Base-by-base conservation (phyloP, 2,797 vertebrate genomes). In the Crax fasciolata region DNA sequence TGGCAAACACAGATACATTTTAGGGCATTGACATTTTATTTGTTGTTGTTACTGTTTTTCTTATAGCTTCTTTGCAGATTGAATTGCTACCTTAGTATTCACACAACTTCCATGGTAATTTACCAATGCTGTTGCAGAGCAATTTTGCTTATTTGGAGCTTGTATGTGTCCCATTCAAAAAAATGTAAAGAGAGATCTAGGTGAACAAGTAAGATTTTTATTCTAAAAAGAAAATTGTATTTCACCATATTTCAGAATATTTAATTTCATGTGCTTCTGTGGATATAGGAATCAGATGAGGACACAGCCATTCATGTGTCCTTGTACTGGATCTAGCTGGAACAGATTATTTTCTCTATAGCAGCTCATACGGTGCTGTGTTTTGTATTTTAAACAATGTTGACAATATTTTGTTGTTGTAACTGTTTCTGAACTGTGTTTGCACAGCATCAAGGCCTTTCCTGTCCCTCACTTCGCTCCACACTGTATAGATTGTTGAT, bases 1-100 rank as follows among this genome's bases (percentile, higher is more conserved):
- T 87, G 66, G 84, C 75, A 87, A 27, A 48, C 49, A 70, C 19
- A 75, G 49, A 68, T 54, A 83, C 51, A 24, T 81, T 85, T 90
- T 65, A 44, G 46, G 54, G 16, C 35, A 75, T 2, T 85, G 30
- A 54, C 75, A 49, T 49, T 89, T 92, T 73, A 21, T 3, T 49
- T 79, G 30, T 54, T 81, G 23, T 35, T 77, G 30, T 51, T 41
- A 79, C 30, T 1, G 2, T 57, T 77, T 77, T 72, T 94, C 65
- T 90, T 79, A 61, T 77, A 44, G 46, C 70, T 84, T 83, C 74
- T 79, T 82, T 43, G 14, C 27, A 66, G 78, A 72, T 35, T 77
- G 46, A 83, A 83, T 93, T 89, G 39, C 54, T 77, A 43, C 70
- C 39, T 93, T 77, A 65, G 27, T 25, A 83, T 78, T 77, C 66